Percentiles rank a stretch among this genome's conserved stretches.
These are phyloP conservation scores for Phrynocephalus forsythii DNA, from an alignment of 2,797 vertebrate species.

Conservation along the genomic window DNA sequence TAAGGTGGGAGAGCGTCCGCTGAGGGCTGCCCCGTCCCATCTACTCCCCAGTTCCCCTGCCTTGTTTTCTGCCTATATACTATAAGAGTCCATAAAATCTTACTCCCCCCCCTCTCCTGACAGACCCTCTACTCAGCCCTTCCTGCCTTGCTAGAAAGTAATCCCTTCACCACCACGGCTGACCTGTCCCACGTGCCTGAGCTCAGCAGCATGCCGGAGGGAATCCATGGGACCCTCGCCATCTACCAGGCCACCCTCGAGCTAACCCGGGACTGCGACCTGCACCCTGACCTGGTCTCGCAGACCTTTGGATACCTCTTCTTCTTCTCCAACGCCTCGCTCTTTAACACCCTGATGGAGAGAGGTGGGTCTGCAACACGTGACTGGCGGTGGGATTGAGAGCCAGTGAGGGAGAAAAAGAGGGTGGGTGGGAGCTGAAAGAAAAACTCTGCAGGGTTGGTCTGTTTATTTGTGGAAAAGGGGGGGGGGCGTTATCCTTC, in stretches of 20 bases:
- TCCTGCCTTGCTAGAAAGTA: slow-evolving; percentile 90
- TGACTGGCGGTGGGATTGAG: neutral
- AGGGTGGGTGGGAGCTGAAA: neutral
- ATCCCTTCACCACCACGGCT: slow-evolving; percentile 86
- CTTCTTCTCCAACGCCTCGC: slow-evolving; percentile 94
- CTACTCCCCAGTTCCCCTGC: neutral
- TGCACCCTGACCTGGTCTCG: slow-evolving; percentile 91
- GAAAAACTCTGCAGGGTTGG: neutral
- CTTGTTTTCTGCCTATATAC: too few relatives aligned
- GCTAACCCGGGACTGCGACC: slow-evolving; percentile 86
- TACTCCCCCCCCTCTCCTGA: slow-evolving; percentile 10
- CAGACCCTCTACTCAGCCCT: slow-evolving; percentile 92
- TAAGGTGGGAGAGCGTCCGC: slow-evolving; percentile 79
- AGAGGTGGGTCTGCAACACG: slow-evolving; percentile 81
- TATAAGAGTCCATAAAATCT: neutral
- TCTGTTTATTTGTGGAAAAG: neutral
- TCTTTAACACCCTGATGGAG: slow-evolving; percentile 92
- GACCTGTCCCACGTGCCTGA: slow-evolving; percentile 82
- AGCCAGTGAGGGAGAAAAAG: neutral
- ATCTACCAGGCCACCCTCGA: slow-evolving; percentile 89
- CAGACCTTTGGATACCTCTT: slow-evolving; percentile 95
- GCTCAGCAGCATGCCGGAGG: slow-evolving; percentile 84
- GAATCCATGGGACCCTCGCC: slow-evolving; percentile 86
- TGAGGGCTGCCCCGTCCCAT: too few relatives aligned
- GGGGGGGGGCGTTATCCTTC: too few relatives aligned